These are phyloP conservation scores for Manis crassicaudata DNA, from an alignment of 2,797 vertebrate species.

Conservation along the genomic window DNA sequence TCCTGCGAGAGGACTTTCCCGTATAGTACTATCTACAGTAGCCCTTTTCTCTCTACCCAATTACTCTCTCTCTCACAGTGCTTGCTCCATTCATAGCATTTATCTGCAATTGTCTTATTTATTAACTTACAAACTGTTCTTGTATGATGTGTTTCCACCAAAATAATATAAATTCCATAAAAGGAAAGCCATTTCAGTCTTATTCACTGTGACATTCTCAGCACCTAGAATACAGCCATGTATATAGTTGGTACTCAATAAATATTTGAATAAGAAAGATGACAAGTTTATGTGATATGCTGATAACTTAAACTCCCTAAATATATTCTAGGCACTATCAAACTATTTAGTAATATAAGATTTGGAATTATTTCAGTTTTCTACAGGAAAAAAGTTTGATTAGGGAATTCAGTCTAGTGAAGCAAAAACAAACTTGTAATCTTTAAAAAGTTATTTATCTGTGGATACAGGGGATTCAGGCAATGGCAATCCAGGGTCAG, in stretches of 20 bases:
- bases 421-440: background rate
- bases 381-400: background rate
- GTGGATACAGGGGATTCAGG: background rate
- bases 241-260: background rate
- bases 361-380: constrained; percentile 14
- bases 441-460: background rate
- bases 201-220: background rate
- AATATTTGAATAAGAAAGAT: constrained; percentile 16
- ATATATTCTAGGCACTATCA: background rate
- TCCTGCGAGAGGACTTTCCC: background rate
- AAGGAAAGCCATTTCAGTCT: background rate
- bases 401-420: background rate
- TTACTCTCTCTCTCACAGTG: background rate
- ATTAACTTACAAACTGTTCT: background rate
- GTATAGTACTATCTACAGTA: background rate
- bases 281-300: background rate
- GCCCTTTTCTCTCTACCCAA: background rate
- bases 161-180: background rate
- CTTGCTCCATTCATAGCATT: background rate
- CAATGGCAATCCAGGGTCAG: background rate
- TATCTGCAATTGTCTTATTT: background rate
- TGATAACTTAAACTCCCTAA: background rate
- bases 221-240: background rate
- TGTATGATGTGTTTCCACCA: background rate
- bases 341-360: background rate